phyloP scores from a whole-genome alignment of 2,113 vertebrate species.

The Sclerurus mexicanus region DNA sequence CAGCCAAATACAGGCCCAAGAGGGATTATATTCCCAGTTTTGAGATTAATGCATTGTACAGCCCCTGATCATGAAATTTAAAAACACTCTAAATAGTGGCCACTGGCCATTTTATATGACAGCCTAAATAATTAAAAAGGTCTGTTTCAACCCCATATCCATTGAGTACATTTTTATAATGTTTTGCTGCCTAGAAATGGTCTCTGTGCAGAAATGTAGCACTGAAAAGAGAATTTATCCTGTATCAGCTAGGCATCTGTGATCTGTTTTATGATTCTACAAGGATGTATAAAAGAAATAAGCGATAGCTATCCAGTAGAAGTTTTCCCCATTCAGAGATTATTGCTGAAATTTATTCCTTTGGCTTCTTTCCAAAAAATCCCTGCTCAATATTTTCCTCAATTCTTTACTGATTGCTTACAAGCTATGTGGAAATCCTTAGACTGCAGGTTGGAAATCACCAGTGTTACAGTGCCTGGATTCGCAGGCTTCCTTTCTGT shows the following conservation, averaged over 20 bases:
- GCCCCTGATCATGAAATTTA: constrained; percentile 1
- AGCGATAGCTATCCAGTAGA: background rate
- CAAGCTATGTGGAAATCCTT: background rate
- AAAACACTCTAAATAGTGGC: constrained; percentile 24
- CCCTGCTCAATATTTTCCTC: background rate
- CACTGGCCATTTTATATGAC: background rate
- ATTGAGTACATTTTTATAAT: background rate
- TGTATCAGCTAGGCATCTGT: constrained; percentile 14
- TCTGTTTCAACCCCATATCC: background rate
- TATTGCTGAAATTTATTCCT: background rate
- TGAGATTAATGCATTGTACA: constrained; percentile 37
- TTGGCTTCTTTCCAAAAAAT: background rate
- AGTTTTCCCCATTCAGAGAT: background rate
- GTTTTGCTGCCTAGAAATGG: background rate
- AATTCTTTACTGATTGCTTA: background rate
- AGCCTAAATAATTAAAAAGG: constrained; percentile 17
- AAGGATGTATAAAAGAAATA: constrained; percentile 25
- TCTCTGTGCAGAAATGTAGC: background rate
- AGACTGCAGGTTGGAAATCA: background rate
- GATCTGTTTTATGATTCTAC: constrained; percentile 25
- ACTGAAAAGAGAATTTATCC: constrained; percentile 27
- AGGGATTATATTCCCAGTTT: constrained; percentile 28
- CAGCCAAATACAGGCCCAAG: background rate
- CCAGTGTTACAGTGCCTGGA: background rate
- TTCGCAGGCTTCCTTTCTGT: background rate